Percentiles rank a stretch among this genome's conserved stretches.
Evolutionary conservation across 2,888 invertebrate genomes (phyloP).

Genomic region (Aspidiotus rigidus): DNA sequence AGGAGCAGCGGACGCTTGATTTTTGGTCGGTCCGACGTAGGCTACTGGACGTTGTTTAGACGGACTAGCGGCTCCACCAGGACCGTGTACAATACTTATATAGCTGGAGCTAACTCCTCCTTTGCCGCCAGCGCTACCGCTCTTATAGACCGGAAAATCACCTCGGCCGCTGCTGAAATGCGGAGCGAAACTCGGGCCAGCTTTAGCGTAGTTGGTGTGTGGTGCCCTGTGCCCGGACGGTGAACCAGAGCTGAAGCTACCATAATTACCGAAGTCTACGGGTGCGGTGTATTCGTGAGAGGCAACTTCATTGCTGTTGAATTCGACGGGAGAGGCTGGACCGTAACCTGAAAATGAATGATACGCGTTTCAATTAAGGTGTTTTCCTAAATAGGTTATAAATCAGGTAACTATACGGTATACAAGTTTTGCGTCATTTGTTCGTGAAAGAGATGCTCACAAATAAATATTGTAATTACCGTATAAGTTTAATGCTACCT

Average conservation of each 20-base stretch:
- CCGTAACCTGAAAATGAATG: constrained; percentile 22
- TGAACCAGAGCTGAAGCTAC: constrained; percentile 22
- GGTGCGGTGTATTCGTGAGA: constrained; percentile 27
- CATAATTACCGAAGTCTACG: constrained; percentile 25
- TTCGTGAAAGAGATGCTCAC: too few relatives aligned
- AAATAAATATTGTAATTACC: too few relatives aligned
- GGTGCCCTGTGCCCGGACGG: constrained; percentile 16
- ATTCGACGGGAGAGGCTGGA: constrained; percentile 27
- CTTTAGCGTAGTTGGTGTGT: constrained; percentile 10
- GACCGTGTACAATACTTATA: constrained; percentile 29
- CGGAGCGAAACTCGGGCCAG: constrained; percentile 3
- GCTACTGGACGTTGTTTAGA: constrained; percentile 10
- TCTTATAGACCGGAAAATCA: constrained; percentile 5
- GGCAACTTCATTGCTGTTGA: constrained; percentile 27
- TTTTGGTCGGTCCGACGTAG: constrained; percentile 3
- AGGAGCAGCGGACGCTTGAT: neutral
- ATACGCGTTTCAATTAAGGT: neutral
- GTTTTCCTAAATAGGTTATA: neutral
- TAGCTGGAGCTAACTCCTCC: constrained; percentile 28
- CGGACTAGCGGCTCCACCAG: constrained; percentile 17
- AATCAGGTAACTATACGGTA: too few relatives aligned
- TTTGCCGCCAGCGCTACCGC: constrained; percentile 9
- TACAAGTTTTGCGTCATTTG: too few relatives aligned
- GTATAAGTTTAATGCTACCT: too few relatives aligned
- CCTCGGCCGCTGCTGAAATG: constrained; percentile 3